These are phyloP conservation scores for Clavelina lepadiformis DNA, from an alignment of 23 tunicate species.

Conservation along the genomic window DNA sequence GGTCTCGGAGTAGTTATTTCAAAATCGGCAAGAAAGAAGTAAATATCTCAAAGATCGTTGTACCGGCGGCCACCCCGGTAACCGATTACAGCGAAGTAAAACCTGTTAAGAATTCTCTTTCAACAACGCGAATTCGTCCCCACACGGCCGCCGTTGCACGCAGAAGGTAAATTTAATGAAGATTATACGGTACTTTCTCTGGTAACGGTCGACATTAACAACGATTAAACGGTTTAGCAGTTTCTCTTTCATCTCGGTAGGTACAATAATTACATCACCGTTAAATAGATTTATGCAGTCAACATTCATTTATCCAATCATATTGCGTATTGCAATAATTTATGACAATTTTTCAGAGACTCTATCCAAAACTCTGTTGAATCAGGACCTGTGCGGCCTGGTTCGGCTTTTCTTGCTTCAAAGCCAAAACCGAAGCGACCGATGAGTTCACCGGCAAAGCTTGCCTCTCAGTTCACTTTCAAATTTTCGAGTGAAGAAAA, in stretches of 20 bases:
- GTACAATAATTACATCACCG: no score
- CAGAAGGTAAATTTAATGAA: constrained; percentile 23
- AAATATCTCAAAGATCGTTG: constrained; percentile 49
- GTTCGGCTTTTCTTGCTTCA: not conserved
- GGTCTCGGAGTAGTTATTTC: constrained; percentile 60
- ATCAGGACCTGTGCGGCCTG: not conserved
- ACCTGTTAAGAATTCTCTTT: not conserved
- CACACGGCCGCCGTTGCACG: constrained; percentile 38
- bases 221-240: not conserved
- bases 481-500: constrained; percentile 61
- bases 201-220: not conserved
- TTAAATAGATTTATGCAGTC: no score
- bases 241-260: no score
- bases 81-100: constrained; percentile 22
- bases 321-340: no score
- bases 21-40: constrained; percentile 42
- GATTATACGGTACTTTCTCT: not conserved
- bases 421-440: constrained; percentile 35
- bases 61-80: constrained; percentile 39
- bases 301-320: no score
- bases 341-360: constrained; percentile 5
- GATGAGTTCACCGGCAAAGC: constrained; percentile 81
- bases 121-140: constrained; percentile 26
- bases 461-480: constrained; percentile 33
- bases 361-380: constrained; percentile 7